phyloP scores from a whole-genome alignment of 2,113 vertebrate genomes.

The Numida meleagris region DNA sequence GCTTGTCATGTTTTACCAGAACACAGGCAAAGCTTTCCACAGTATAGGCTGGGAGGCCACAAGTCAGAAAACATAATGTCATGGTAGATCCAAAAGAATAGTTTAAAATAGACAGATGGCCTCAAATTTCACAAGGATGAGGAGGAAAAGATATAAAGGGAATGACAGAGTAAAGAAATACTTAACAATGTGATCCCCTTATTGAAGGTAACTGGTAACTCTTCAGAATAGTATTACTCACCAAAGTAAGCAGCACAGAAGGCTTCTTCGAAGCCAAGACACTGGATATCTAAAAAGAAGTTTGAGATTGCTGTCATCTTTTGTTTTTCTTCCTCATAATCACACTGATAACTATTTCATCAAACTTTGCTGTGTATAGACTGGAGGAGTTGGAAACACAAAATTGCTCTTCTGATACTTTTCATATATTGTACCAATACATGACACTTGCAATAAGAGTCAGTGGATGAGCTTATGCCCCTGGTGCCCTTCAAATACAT shows the following conservation, averaged over 20 bases:
- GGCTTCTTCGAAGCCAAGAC: slow-evolving; percentile 79
- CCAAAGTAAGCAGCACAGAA: slow-evolving; percentile 87
- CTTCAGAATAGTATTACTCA: slow-evolving; percentile 64
- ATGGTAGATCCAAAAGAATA: neutral
- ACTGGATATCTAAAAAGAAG: slow-evolving; percentile 78
- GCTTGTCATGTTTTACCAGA: neutral
- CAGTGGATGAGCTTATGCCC: neutral
- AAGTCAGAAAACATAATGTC: neutral
- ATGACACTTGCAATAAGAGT: neutral
- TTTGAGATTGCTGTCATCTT: neutral
- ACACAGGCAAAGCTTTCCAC: neutral
- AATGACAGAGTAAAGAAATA: neutral
- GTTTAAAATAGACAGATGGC: neutral
- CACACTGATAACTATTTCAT: neutral
- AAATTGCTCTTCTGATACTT: neutral
- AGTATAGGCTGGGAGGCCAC: neutral
- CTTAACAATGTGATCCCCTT: neutral
- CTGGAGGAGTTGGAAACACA: neutral
- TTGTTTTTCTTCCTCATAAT: neutral
- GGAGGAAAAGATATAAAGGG: neutral
- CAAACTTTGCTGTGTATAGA: neutral
- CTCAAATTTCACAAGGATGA: neutral
- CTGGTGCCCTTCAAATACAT: neutral
- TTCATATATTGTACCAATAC: neutral
- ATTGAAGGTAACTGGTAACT: neutral